These are phyloP conservation scores for Solenopsis invicta DNA, from an alignment of 1,140 invertebrate genomes.

Conservation along the genomic window DNA sequence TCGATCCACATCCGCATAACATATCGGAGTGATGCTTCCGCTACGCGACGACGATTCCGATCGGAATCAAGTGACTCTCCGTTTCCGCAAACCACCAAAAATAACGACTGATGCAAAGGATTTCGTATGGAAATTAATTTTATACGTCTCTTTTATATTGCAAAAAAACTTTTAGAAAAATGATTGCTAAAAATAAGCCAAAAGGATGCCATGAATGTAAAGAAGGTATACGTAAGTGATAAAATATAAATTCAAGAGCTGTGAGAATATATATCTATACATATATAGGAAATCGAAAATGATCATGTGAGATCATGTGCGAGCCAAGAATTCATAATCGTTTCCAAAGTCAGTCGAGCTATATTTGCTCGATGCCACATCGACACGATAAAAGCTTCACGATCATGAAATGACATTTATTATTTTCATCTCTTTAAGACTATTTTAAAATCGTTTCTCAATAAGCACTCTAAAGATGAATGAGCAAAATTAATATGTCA, in stretches of 20 bases:
- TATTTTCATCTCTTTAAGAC: slow-evolving; percentile 27
- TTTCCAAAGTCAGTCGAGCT: background rate
- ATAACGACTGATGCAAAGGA: background rate
- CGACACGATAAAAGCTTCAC: slow-evolving; percentile 27
- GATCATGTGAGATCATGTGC: background rate
- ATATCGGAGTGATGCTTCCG: slow-evolving; percentile 78
- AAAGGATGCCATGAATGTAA: background rate
- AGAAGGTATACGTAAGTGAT: background rate
- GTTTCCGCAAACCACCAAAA: background rate
- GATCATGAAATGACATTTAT: slow-evolving; percentile 16
- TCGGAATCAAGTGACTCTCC: slow-evolving; percentile 17
- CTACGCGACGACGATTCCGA: slow-evolving; percentile 72
- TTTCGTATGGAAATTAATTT: background rate
- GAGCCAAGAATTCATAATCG: slow-evolving; percentile 34
- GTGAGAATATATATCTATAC: background rate
- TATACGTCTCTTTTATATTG: background rate
- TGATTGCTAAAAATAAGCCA: background rate
- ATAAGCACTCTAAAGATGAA: slow-evolving; percentile 3
- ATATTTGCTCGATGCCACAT: slow-evolving; percentile 26
- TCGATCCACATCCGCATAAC: slow-evolving; percentile 82
- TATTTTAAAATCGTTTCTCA: slow-evolving; percentile 24
- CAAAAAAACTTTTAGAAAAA: background rate
- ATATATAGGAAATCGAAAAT: background rate
- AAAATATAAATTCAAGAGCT: background rate
- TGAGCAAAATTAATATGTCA: slow-evolving; percentile 26